Conservation (phyloP, 2,797 vertebrate species). For the Spondyliosoma cantharus region DNA sequence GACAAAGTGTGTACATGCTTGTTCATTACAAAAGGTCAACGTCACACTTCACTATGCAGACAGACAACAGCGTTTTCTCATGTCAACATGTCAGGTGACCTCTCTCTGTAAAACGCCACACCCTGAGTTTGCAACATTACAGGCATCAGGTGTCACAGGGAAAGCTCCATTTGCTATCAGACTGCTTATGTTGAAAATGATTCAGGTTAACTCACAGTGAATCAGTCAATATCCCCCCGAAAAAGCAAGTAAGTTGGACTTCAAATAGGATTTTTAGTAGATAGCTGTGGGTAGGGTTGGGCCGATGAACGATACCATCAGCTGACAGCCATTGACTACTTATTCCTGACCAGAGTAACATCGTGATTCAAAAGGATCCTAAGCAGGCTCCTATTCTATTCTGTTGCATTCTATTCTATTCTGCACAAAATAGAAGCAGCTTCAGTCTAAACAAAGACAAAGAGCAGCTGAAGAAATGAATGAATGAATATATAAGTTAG, state of each 20-base stretch:
- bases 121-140: neutral
- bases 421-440: neutral
- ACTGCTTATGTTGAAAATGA: neutral
- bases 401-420: neutral
- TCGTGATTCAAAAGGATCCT: neutral
- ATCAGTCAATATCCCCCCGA: too few species aligned
- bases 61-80: neutral
- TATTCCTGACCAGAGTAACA: too few species aligned
- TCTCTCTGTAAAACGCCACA: neutral
- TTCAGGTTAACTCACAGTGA: neutral
- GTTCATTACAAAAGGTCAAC: neutral
- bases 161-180: neutral
- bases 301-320: too few species aligned
- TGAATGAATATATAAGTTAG: conserved; percentile 7
- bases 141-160: neutral
- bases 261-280: too few species aligned
- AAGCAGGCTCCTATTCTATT: too few species aligned
- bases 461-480: neutral
- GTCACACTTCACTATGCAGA: neutral
- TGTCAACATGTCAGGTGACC: neutral
- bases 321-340: too few species aligned
- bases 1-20: neutral
- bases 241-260: too few species aligned
- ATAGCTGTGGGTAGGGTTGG: too few species aligned
- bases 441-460: neutral